Evolutionary conservation across 1,140 invertebrate species (phyloP).

Genomic region (Onthophagus taurus): DNA sequence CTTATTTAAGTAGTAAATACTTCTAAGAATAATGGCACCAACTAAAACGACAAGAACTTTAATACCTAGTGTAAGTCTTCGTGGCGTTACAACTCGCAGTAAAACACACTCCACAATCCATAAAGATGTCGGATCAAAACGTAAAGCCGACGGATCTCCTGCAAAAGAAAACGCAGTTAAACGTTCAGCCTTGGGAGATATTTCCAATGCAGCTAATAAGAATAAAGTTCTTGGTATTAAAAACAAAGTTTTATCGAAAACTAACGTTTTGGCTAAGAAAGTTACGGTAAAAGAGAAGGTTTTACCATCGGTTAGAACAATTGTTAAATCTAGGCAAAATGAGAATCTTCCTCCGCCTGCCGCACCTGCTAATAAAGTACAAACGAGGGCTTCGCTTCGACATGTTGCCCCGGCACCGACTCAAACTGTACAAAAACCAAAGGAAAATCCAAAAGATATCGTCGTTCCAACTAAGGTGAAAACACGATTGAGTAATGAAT

Average conservation of each 20-base stretch:
- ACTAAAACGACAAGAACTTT: conserved; percentile 41
- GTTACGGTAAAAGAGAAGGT: conserved; percentile 43
- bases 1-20: not conserved
- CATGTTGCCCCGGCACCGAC: conserved; percentile 35
- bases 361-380: conserved; percentile 40
- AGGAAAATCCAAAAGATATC: conserved; percentile 38
- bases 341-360: conserved; percentile 33
- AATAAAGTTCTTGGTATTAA: conserved; percentile 26
- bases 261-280: conserved; percentile 36
- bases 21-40: conserved; percentile 43
- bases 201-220: conserved; percentile 55
- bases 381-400: conserved; percentile 39
- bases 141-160: conserved; percentile 48
- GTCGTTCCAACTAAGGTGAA: conserved; percentile 36
- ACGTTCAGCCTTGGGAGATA: conserved; percentile 63
- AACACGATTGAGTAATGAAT: conserved; percentile 49
- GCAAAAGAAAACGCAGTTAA: conserved; percentile 47
- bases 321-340: conserved; percentile 33
- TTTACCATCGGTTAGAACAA: conserved; percentile 42
- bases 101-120: conserved; percentile 21
- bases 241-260: conserved; percentile 31
- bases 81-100: conserved; percentile 35
- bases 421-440: conserved; percentile 44
- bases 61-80: conserved; percentile 26
- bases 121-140: conserved; percentile 30